These are phyloP conservation scores for Eulemur albifrons DNA, from an alignment of 2,797 vertebrate genomes.

Conservation along the genomic window DNA sequence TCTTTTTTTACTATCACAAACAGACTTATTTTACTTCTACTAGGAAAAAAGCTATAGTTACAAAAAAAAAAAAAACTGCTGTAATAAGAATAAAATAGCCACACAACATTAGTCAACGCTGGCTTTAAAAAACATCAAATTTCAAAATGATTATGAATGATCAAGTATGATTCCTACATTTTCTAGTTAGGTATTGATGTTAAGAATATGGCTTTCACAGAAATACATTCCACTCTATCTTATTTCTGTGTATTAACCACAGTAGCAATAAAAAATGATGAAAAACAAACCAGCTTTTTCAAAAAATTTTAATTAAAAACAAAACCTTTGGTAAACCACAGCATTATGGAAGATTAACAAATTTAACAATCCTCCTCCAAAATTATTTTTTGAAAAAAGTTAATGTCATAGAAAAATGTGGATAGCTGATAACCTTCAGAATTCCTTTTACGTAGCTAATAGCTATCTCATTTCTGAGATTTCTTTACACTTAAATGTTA, in stretches of 20 bases:
- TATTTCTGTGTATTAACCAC: slow-evolving; percentile 62
- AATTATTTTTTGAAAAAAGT: background rate
- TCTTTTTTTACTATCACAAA: slow-evolving; percentile 21
- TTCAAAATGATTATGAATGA: slow-evolving; percentile 53
- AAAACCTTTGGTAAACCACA: slow-evolving; percentile 34
- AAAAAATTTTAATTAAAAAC: slow-evolving; percentile 12
- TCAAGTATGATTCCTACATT: slow-evolving; percentile 47
- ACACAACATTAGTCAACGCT: background rate
- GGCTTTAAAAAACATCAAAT: slow-evolving; percentile 46
- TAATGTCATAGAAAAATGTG: slow-evolving; percentile 36
- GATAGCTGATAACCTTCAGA: background rate
- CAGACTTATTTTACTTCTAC: slow-evolving; percentile 25
- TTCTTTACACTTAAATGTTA: slow-evolving; percentile 33
- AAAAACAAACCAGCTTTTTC: slow-evolving; percentile 38
- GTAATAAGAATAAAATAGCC: slow-evolving; percentile 61
- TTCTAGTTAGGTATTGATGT: slow-evolving; percentile 60
- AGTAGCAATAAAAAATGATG: slow-evolving; percentile 58
- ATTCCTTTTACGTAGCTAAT: slow-evolving; percentile 20
- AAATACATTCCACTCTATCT: slow-evolving; percentile 64
- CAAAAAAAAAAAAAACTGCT: slow-evolving; percentile 46
- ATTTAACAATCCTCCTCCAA: slow-evolving; percentile 21
- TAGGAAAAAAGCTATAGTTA: slow-evolving; percentile 56
- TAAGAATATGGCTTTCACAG: slow-evolving; percentile 54
- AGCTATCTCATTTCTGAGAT: slow-evolving; percentile 23
- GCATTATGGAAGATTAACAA: background rate